Conservation (phyloP, 37 sponge, comb jelly and placozoan species). For the Halichondria panicea region DNA sequence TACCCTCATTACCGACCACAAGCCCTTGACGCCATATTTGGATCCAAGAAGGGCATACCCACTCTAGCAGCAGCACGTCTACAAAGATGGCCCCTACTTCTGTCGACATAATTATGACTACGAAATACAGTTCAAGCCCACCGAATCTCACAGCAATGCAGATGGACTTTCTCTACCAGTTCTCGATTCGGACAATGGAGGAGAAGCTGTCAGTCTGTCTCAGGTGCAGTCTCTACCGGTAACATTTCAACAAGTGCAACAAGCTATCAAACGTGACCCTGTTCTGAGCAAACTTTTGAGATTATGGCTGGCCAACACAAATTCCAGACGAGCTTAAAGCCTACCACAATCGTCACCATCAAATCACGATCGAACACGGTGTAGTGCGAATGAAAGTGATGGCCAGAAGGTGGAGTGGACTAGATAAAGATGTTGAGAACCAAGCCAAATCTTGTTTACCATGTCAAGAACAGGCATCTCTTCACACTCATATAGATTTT, state of each 20-base stretch:
- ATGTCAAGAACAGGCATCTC: no score
- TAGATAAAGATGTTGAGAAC: no score
- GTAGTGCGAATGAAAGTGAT: no score
- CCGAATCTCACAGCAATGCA: constrained; percentile 51
- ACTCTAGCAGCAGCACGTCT: constrained; percentile 45
- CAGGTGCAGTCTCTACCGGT: no score
- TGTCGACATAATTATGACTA: constrained; percentile 42
- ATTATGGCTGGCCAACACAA: no score
- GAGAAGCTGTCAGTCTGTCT: no score
- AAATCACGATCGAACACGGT: no score
- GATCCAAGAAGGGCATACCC: constrained; percentile 32
- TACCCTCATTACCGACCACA: constrained; percentile 44
- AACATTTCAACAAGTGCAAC: background rate
- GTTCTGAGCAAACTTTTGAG: constrained; percentile 5
- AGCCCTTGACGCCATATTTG: constrained; percentile 47
- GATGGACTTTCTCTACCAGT: constrained; percentile 54
- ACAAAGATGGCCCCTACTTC: constrained; percentile 48
- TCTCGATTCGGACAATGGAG: background rate
- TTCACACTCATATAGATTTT: no score
- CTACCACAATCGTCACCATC: no score
- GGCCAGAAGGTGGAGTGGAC: no score
- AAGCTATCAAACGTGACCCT: background rate
- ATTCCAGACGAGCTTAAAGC: no score
- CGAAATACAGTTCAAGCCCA: constrained; percentile 32
- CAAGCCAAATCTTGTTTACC: no score